Evolutionary conservation across 2,888 invertebrate genomes (phyloP).

Genomic region (Andrena fulva): DNA sequence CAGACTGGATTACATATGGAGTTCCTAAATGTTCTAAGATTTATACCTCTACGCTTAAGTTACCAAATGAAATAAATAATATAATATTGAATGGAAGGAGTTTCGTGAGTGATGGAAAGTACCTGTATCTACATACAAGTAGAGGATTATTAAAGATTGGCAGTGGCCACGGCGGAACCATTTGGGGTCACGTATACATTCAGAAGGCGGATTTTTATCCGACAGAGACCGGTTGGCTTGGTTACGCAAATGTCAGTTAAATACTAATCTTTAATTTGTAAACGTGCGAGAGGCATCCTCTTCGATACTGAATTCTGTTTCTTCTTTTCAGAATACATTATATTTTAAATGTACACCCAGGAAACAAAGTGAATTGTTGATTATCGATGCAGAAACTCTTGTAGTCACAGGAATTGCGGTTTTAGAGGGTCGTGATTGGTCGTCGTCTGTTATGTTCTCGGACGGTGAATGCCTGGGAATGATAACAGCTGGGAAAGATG

Average conservation of each 20-base stretch:
- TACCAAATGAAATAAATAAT: slow-evolving; percentile 85
- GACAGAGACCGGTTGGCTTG: slow-evolving; percentile 93
- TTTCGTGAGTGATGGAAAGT: slow-evolving; percentile 95
- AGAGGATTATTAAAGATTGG: slow-evolving; percentile 96
- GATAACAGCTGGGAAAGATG: slow-evolving; percentile 92
- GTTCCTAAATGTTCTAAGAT: slow-evolving; percentile 92
- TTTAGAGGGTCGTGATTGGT: slow-evolving; percentile 83
- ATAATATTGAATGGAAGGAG: slow-evolving; percentile 86
- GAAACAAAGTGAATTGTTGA: slow-evolving; percentile 83
- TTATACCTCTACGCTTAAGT: slow-evolving; percentile 88
- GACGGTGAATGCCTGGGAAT: slow-evolving; percentile 93
- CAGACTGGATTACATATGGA: slow-evolving; percentile 95
- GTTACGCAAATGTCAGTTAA: slow-evolving; percentile 92
- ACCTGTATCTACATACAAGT: slow-evolving; percentile 93
- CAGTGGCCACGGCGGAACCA: slow-evolving; percentile 96
- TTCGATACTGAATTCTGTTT: slow-evolving; percentile 30
- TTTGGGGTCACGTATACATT: slow-evolving; percentile 95
- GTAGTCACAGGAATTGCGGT: slow-evolving; percentile 85
- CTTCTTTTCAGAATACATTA: slow-evolving; percentile 89
- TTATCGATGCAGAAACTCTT: slow-evolving; percentile 85
- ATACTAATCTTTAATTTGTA: background rate
- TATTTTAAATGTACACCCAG: slow-evolving; percentile 89
- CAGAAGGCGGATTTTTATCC: slow-evolving; percentile 93
- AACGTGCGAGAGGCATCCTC: slow-evolving; percentile 28
- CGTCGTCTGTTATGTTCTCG: slow-evolving; percentile 88